Evolutionary conservation across 1,140 invertebrate genomes (phyloP).

Genomic region (Apis mellifera): Amel_HAv3.1 CM009940.2:10927501-10928000

Average conservation of each 20-base stretch:
- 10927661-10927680: not conserved
- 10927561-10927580: slow-evolving; percentile 30
- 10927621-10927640: not conserved
- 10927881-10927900: slow-evolving; percentile 51
- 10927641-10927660: not conserved
- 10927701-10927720: too few relatives aligned
- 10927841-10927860: slow-evolving; percentile 12
- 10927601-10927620: slow-evolving; percentile 7
- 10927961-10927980: slow-evolving; percentile 59
- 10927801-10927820: too few relatives aligned
- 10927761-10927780: not conserved
- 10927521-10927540: slow-evolving; percentile 67
- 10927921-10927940: slow-evolving; percentile 64
- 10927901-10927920: slow-evolving; percentile 63
- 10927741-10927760: not conserved
- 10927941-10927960: slow-evolving; percentile 52
- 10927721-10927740: too few relatives aligned
- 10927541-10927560: slow-evolving; percentile 69
- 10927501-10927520: slow-evolving; percentile 80
- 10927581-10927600: slow-evolving; percentile 15
- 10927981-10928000: slow-evolving; percentile 44
- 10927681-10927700: too few relatives aligned
- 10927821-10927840: not conserved
- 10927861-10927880: slow-evolving; percentile 38
- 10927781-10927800: too few relatives aligned